Conservation (phyloP, 2,888 invertebrate species). For the Steromphala cineraria region DNA sequence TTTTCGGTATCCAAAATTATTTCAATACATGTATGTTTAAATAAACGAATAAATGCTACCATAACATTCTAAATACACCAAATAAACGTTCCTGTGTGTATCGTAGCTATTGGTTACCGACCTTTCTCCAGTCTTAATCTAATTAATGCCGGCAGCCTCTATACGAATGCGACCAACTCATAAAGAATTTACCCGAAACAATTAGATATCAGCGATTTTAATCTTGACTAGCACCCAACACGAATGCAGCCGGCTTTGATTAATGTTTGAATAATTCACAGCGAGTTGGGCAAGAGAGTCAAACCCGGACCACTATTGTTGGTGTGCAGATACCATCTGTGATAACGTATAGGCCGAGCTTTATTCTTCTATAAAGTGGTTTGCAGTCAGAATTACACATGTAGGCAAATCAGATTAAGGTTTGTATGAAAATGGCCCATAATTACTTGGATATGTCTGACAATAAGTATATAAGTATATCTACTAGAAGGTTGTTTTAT, state of each 20-base stretch:
- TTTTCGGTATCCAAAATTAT: too few relatives aligned
- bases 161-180: background rate
- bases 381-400: background rate
- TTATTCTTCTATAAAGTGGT: too few relatives aligned
- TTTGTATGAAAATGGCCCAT: too few relatives aligned
- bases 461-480: background rate
- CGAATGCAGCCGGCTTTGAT: conserved; percentile 7
- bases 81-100: background rate
- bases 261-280: conserved; percentile 15
- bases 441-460: background rate
- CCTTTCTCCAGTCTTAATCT: background rate
- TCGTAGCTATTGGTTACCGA: background rate
- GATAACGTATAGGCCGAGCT: background rate
- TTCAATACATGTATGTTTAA: background rate
- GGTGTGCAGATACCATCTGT: background rate
- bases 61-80: too few relatives aligned
- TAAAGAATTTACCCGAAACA: conserved; percentile 18
- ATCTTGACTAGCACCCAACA: background rate
- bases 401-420: background rate
- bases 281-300: background rate
- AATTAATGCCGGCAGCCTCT: background rate
- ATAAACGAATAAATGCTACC: background rate
- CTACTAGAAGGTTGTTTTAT: too few relatives aligned
- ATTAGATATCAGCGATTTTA: conserved; percentile 7
- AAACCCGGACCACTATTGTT: background rate